A percentile compares a stretch with the other conserved stretches of the same genome.
These are phyloP conservation scores for Phataginus tricuspis DNA, from an alignment of 2,797 vertebrate species.

Conservation along the genomic window DNA sequence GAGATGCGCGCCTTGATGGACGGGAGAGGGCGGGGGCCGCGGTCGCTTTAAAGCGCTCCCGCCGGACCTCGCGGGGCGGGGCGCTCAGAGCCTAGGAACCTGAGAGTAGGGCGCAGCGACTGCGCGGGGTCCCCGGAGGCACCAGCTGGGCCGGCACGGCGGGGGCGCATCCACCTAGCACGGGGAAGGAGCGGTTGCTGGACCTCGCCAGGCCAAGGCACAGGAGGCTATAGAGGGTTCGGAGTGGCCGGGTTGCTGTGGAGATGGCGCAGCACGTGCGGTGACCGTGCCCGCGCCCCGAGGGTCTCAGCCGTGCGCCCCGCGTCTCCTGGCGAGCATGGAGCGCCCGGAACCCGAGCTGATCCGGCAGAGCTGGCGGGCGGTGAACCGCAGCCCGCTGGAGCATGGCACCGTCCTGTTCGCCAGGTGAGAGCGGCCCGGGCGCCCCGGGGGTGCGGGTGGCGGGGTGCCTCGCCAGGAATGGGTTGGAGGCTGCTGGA, in stretches of 20 bases:
- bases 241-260: not conserved
- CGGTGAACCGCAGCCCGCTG: conserved; percentile 92
- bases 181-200: not conserved
- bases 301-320: conserved; percentile 27
- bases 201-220: not conserved
- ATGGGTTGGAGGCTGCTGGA: not conserved
- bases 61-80: not conserved
- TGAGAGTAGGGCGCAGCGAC: not conserved
- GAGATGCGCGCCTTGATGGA: not conserved
- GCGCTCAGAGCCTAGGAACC: not conserved
- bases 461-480: not conserved
- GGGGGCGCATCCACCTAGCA: not conserved
- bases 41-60: conserved; percentile 72
- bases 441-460: not conserved
- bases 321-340: conserved; percentile 72
- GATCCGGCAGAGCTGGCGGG: conserved; percentile 95
- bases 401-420: conserved; percentile 95
- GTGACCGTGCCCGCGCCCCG: conserved; percentile 34
- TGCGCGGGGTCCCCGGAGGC: not conserved
- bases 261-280: conserved; percentile 61
- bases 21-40: conserved; percentile 25
- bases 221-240: not conserved
- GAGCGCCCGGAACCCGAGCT: conserved; percentile 88
- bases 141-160: not conserved
- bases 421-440: conserved; percentile 84